These are phyloP conservation scores for Zaprionus davidi DNA, from an alignment of 1,140 invertebrate species.

Conservation along the genomic window DNA sequence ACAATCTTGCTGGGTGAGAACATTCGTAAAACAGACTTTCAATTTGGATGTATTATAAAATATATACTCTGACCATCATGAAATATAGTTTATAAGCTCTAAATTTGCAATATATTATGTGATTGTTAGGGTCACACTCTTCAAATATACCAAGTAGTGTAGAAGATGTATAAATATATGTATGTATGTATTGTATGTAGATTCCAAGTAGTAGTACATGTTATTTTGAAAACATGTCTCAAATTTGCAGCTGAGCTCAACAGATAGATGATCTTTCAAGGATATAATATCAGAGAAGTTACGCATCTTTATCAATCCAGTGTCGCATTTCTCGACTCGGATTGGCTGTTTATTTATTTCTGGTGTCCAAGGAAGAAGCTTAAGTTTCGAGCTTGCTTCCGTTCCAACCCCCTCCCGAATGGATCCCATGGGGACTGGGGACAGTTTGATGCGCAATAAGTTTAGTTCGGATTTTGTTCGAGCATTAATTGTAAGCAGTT, in stretches of 20 bases:
- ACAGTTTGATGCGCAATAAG: conserved; percentile 8
- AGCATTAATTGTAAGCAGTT: conserved; percentile 30
- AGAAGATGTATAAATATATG: too few species aligned
- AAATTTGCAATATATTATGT: background rate
- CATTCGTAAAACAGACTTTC: background rate
- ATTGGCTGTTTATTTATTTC: background rate
- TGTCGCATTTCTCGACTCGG: background rate
- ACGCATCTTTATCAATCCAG: background rate
- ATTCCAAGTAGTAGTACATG: background rate
- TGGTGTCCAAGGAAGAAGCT: background rate
- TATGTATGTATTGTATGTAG: too few species aligned
- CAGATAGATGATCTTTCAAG: background rate
- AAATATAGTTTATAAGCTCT: background rate
- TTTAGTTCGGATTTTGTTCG: background rate
- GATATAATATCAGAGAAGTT: background rate
- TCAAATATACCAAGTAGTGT: too few species aligned
- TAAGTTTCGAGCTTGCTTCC: background rate
- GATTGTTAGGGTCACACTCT: background rate
- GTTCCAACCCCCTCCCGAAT: background rate
- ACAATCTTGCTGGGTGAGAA: background rate
- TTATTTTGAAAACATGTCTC: background rate
- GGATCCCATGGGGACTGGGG: conserved; percentile 4
- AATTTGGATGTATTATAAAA: background rate
- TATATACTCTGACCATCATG: too few species aligned
- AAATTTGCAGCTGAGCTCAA: background rate